Base-by-base conservation (phyloP, 2,113 vertebrate genomes). In the Chionis minor region DNA sequence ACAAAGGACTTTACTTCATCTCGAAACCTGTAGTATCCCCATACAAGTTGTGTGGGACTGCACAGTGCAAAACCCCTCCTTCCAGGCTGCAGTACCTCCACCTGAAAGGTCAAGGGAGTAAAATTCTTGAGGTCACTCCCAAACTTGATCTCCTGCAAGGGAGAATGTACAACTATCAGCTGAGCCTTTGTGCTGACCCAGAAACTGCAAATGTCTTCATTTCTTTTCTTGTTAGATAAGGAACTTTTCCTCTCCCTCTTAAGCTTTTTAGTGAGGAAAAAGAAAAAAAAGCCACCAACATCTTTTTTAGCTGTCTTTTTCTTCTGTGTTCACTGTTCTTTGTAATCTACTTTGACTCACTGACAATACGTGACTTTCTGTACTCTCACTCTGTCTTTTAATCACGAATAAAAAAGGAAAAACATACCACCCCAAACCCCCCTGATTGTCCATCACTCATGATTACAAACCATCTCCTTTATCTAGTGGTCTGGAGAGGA, bases 141-240 rank as follows among this genome's bases (percentile, higher is more conserved):
- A 79, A 79, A 91, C 35, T 74, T 83, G 66, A 81, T 78, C 65
- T 92, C 62, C 44, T 88, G 44, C 28, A 86, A 96, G 55, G 71
- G 59, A 90, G n/a, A 81, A 81, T 47, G 45, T 74, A 61, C 30
- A 70, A 33, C 80, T 81, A 70, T 91, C 80, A 51, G 67, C 67
- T 95, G 80, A 97, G 85, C 77, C 93, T 97, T 96, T 97, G 56
- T 92, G 86, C 84, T 97, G 96, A 97, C 88, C 96, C 85, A 97
- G 91, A 98, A 97, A 97, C 97, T 96, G 91, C 55, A 96, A 86
- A 88, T 81, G 47, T 79, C 84, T 94, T 97, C 58, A 97, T 97
- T 97, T 92, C 78, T 97, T 97, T 91, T 97, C 75, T 91, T 96
- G 96, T 96, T 65, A 97, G 90, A 97, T 96, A 92, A 98, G 94